Base-by-base conservation (phyloP, 2,113 vertebrate species). In the Microcebus ravelobensis region DNA sequence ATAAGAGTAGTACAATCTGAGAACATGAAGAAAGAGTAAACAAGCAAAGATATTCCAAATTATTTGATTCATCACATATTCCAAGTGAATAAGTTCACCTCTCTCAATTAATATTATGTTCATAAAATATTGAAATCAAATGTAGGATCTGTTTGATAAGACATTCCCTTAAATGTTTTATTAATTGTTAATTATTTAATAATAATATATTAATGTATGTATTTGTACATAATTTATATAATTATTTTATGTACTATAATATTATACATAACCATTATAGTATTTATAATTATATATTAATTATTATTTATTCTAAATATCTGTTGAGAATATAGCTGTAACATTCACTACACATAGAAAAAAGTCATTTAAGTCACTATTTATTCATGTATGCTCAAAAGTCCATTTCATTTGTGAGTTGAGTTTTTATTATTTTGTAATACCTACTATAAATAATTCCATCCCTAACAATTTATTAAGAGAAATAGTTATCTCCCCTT, bases 301-400 rank as follows among this genome's bases (percentile, higher is more conserved):
- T 92, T 68, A 81, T 91, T 68, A 61, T 48, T 68, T 89, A 81
- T 77, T 92, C 59, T 86, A 77, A 70, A 65, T 68, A 83, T 48
- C 71, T 87, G 3, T 65, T 20, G 5, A 36, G 39, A 90, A 65
- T 42, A 39, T 59, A 55, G n/a, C 71, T 39, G 31, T 20, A 76
- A 76, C 8, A 88, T 68, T 83, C n/a, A 83, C 9, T 67, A 85
- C 23, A 67, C 13, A 70, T 12, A 76, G 42, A 57, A 91, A 77
- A 87, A 93, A 94, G 5, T 52, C 74, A 89, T 21, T 89, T 48
- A 59, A 90, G 29, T 92, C 39, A 92, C 20, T 94, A 79, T 96
- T 87, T 48, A 94, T 79, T 90, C 87, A 87, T 73, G 74, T 45
- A 55, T 61, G 25, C 13, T 73, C 48, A 18, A 90, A 5, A 79